Percentiles rank a stretch among this genome's conserved stretches.
Conservation (phyloP, 1,140 invertebrate species). For the Muscidifurax raptorellus region DNA sequence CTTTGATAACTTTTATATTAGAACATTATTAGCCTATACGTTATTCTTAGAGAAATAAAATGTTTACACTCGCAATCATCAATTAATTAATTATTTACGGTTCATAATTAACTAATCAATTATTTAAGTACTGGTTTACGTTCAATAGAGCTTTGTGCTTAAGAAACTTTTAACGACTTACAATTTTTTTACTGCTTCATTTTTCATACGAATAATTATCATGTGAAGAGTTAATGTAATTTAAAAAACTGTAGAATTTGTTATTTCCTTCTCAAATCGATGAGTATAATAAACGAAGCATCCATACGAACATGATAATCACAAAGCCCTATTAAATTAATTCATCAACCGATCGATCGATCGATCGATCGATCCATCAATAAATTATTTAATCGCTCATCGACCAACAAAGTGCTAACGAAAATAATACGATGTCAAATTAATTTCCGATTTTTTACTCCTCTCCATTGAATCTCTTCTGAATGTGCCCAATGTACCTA, state of each 20-base stretch:
- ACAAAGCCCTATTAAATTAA: slow-evolving; percentile 29
- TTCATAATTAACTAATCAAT: slow-evolving; percentile 15
- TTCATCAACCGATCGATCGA: slow-evolving; percentile 4
- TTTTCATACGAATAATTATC: background rate
- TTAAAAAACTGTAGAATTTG: background rate
- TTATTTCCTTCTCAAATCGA: background rate
- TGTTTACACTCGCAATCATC: background rate
- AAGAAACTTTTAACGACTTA: background rate
- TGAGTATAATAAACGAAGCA: background rate
- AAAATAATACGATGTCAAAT: background rate
- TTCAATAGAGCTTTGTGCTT: background rate
- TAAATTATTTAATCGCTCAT: slow-evolving; percentile 1
- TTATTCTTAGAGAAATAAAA: background rate
- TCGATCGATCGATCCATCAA: background rate
- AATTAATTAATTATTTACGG: slow-evolving; percentile 1
- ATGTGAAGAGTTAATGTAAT: background rate
- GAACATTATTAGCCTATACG: background rate
- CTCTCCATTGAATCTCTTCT: slow-evolving; percentile 71
- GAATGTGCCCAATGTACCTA: slow-evolving; percentile 74
- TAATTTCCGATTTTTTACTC: slow-evolving; percentile 53
- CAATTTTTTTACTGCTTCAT: background rate
- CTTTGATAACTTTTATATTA: background rate
- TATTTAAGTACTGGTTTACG: background rate
- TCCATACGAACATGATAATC: background rate
- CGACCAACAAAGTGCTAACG: background rate